phyloP scores from a whole-genome alignment of 2,888 invertebrate species.

The Hydrotaea cyrtoneurina region DNA sequence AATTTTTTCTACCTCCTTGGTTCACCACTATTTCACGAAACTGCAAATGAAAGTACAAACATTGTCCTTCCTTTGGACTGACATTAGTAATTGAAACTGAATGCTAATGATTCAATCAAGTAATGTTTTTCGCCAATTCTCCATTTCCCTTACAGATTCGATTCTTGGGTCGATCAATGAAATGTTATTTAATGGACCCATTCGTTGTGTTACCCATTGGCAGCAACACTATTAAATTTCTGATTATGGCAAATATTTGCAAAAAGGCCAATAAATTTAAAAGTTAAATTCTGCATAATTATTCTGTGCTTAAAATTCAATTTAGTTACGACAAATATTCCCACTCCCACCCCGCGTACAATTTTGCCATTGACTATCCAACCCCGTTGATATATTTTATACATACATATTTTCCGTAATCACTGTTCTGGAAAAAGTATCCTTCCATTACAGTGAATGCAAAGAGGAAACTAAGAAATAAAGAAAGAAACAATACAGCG shows the following conservation, averaged over 20 bases:
- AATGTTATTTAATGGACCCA: not conserved
- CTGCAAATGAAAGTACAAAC: too few species aligned
- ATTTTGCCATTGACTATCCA: not conserved
- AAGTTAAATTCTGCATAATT: not conserved
- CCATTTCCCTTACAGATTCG: too few species aligned
- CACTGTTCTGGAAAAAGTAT: slow-evolving; percentile 39
- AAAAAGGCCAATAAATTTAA: not conserved
- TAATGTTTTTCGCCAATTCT: too few species aligned
- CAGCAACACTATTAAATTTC: not conserved
- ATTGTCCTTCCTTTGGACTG: too few species aligned
- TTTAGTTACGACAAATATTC: not conserved
- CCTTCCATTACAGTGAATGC: not conserved
- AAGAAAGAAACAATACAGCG: not conserved
- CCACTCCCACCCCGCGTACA: too few species aligned
- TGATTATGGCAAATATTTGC: not conserved
- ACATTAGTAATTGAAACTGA: too few species aligned
- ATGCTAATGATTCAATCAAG: too few species aligned
- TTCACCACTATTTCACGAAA: too few species aligned
- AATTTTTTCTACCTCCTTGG: too few species aligned
- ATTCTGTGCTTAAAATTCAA: slow-evolving; percentile 7
- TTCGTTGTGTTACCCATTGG: not conserved
- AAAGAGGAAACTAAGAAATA: not conserved
- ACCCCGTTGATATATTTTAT: not conserved
- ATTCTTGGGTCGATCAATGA: not conserved
- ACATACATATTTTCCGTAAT: slow-evolving; percentile 7